Base-by-base conservation (phyloP, 2,888 invertebrate genomes). In the Agriotes lineatus region DNA sequence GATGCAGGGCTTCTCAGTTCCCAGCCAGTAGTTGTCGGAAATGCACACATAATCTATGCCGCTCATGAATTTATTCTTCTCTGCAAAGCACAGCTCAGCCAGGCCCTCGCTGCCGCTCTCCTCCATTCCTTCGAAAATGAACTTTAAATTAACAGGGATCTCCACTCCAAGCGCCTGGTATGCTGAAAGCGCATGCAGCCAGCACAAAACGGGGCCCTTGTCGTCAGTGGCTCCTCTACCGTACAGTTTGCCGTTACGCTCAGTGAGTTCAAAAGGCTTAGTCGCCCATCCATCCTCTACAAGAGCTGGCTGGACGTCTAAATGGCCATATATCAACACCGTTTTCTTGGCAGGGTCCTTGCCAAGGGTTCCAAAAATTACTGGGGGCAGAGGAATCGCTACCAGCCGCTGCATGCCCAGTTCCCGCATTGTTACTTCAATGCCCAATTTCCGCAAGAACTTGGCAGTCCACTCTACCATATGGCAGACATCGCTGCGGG, bases 11-110 rank as follows among this genome's bases (percentile, higher is more conserved):
- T 96, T 97, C n/a, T 91, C 92, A 70, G 93, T 97, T 1, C 98
- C 98, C 68, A 99, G 85, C 99, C 99, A 99, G 83, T 99, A 99
- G 85, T 98, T 99, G 83, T 99, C 99, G 18, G 97, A 97, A 81
- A 99, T 98, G 83, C 98, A 98, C n/a, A 97, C 96, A 85, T 91
- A 98, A 84, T 99, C 97, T 0, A 96, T 92, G 80, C 90, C 89
- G 61, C 90, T 87, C 33, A 97, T 88, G 84, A 96, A 97, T 22
- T 89, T 89, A 75, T 93, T 91, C 80, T 93, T 93, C 74, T 88
- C 86, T 0, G 87, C 82, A 75, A 86, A 85, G 0, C 99, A 87
- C 7, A 97, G 85, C 0, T 93, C 94, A 82, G 97, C 96, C 20
- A 99, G 86, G n/a, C 99, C 99, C 81, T 94, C 94, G 68, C 97